Conservation (phyloP, 2,888 invertebrate species). For the Auanema freiburgensis region DNA sequence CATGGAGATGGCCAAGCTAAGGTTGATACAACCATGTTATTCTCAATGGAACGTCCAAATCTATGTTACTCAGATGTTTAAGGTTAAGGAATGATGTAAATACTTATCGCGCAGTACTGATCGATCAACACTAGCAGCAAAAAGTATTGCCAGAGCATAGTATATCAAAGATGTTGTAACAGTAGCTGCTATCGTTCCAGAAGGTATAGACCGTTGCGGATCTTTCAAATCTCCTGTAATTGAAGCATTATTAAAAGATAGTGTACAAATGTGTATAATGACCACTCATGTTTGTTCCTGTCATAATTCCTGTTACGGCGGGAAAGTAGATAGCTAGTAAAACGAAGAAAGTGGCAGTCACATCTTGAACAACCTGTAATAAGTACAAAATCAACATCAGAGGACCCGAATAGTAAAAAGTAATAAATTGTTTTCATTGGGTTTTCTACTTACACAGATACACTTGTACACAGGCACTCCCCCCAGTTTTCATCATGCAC, state of each 20-base stretch:
- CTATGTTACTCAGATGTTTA: slow-evolving; percentile 67
- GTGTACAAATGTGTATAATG: not conserved
- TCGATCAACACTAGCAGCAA: slow-evolving; percentile 88
- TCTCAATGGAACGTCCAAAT: slow-evolving; percentile 95
- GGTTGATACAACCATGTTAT: slow-evolving; percentile 90
- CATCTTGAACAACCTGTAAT: slow-evolving; percentile 69
- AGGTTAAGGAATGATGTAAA: slow-evolving; percentile 61
- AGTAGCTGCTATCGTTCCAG: slow-evolving; percentile 95
- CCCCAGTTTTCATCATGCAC: no score
- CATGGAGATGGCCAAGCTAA: slow-evolving; percentile 99
- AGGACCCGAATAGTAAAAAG: no score
- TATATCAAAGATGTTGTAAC: slow-evolving; percentile 93
- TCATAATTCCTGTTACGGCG: slow-evolving; percentile 99
- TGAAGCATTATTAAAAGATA: not conserved
- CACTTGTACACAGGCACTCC: no score
- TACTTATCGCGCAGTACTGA: slow-evolving; percentile 92
- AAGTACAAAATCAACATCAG: not conserved
- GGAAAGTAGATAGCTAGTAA: slow-evolving; percentile 99
- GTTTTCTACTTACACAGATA: no score
- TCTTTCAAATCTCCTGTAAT: slow-evolving; percentile 91
- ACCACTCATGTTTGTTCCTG: slow-evolving; percentile 93
- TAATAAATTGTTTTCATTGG: no score
- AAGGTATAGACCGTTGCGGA: slow-evolving; percentile 96
- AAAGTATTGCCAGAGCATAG: slow-evolving; percentile 79
- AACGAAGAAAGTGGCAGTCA: slow-evolving; percentile 90